Evolutionary conservation across 1,140 invertebrate species (phyloP).

Genomic region (Aethina tumida): DNA sequence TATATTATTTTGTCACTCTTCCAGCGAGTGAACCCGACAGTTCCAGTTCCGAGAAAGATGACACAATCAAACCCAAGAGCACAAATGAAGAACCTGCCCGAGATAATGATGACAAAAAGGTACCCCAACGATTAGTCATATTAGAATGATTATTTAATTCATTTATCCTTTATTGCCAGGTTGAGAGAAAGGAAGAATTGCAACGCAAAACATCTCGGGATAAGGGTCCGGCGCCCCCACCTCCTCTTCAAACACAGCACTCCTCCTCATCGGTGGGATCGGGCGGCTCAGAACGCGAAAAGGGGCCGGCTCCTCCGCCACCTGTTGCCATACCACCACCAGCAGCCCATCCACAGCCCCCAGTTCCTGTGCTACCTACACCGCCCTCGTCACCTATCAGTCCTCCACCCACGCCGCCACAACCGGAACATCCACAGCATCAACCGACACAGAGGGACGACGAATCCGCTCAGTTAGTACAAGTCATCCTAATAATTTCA

Average conservation of each 20-base stretch:
- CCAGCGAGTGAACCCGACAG: no score
- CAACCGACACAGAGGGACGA: neutral
- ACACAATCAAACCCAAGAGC: no score
- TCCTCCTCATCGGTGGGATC: conserved; percentile 37
- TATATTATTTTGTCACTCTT: no score
- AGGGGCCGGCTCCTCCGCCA: conserved; percentile 42
- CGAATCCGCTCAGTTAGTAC: neutral
- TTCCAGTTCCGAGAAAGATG: no score
- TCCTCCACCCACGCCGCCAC: conserved; percentile 26
- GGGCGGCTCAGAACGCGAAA: conserved; percentile 39
- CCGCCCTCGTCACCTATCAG: conserved; percentile 40
- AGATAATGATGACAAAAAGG: no score
- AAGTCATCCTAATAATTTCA: no score
- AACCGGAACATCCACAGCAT: neutral
- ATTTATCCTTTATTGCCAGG: no score
- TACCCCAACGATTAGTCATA: no score
- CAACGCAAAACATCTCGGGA: conserved; percentile 37
- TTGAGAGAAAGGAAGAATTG: conserved; percentile 43
- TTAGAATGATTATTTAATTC: no score
- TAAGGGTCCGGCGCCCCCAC: conserved; percentile 60
- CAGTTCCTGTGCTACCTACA: conserved; percentile 37
- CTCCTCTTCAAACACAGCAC: conserved; percentile 24
- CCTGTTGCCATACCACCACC: conserved; percentile 36
- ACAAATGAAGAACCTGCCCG: no score
- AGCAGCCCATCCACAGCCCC: conserved; percentile 32